These are phyloP conservation scores for Idaea aversata DNA, from an alignment of 2,888 invertebrate genomes.

Conservation along the genomic window DNA sequence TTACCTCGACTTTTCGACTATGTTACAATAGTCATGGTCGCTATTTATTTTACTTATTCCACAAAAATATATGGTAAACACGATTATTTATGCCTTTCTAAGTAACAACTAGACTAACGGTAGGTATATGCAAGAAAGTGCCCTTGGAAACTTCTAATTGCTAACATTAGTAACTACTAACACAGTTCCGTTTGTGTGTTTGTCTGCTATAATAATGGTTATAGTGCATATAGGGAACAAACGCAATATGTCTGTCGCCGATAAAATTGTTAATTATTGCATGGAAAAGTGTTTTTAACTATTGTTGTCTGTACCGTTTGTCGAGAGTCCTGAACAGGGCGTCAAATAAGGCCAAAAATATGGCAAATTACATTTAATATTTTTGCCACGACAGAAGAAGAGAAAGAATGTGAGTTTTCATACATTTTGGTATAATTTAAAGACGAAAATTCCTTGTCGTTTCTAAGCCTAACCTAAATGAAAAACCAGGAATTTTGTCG, in stretches of 20 bases:
- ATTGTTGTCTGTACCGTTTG: background rate
- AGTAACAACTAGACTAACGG: background rate
- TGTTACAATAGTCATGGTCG: background rate
- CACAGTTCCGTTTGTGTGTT: background rate
- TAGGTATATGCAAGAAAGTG: slow-evolving; percentile 21
- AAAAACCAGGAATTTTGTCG: too few relatives aligned
- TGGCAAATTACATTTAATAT: too few relatives aligned
- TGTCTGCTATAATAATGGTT: background rate
- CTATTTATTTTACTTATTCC: background rate
- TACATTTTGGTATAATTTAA: too few relatives aligned
- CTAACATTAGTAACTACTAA: slow-evolving; percentile 18
- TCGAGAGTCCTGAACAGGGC: background rate
- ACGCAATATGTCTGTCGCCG: too few relatives aligned
- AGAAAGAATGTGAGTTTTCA: too few relatives aligned
- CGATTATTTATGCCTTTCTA: background rate
- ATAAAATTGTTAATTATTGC: too few relatives aligned
- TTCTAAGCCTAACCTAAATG: too few relatives aligned
- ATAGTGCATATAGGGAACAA: too few relatives aligned
- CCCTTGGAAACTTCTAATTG: slow-evolving; percentile 50
- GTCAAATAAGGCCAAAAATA: background rate
- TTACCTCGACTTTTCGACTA: too few relatives aligned
- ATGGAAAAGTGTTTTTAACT: background rate
- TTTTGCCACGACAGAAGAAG: too few relatives aligned
- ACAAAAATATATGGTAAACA: background rate
- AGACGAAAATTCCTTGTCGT: too few relatives aligned